Evolutionary conservation across 2,888 invertebrate genomes (phyloP), one percentile per base, ranked within the genome.

Genomic region (Sceliomorpha sp.): DNA sequence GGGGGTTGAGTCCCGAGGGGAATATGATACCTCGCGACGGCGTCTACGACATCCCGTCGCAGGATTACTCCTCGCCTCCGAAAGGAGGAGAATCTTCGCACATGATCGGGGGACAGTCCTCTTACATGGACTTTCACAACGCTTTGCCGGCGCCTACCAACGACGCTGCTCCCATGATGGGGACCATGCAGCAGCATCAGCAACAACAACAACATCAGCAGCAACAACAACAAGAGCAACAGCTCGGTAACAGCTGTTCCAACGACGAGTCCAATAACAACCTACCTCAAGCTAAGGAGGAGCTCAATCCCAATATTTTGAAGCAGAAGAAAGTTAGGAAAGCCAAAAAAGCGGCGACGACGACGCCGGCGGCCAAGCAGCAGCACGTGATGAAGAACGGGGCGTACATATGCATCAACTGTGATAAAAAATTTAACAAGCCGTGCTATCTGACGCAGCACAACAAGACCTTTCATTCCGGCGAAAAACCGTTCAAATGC

Each of bases 361-460:
- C 79, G 73, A 80, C 50, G 75, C 78, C 53, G 74, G 74, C 51
- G 69, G 81, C 42, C 74, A 82, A 48, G 9, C 40, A 48, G 29
- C 42, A 60, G 53, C 83, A 78, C 26, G 82, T 85, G 10, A 83
- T 83, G 0, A 75, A 82, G 51, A 79, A 84, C 31, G 87, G 85
- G 6, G 72, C 80, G 48, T 92, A 92, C 86, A 94, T 93, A 88
- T 96, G 96, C 88, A 91, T 92, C 81, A 93, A 94, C 82, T 97
- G 96, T 89, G 92, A 94, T 86, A 96, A 96, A 88, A 89, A 92
- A 32, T 96, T 96, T 89, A 94, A 94, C 87, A 95, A 94, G 81
- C 93, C 94, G 44, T 96, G 96, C 87, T 96, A 96, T 86, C 90
- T 96, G 56, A 96, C 96, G 47, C 96, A 96, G 87, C 96, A 97